A percentile compares a stretch with the other conserved stretches of the same genome.
Conservation (phyloP, 2,888 invertebrate genomes). For the Drosophila peninsularis region DNA sequence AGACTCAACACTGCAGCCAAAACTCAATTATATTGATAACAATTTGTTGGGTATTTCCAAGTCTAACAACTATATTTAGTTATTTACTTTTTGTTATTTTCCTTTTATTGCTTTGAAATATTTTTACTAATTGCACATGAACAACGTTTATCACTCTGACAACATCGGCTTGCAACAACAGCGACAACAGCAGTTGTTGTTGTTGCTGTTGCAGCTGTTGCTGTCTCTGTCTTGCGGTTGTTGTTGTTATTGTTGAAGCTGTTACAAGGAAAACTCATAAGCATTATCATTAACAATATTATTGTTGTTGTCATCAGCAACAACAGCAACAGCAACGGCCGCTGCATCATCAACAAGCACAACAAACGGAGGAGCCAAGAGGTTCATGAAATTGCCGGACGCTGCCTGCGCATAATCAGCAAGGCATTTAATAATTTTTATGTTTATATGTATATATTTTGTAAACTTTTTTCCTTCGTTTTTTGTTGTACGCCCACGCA, state of each 20-base stretch:
- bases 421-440: slow-evolving; percentile 78
- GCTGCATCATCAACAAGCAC: slow-evolving; percentile 69
- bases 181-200: slow-evolving; percentile 25
- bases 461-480: slow-evolving; percentile 38
- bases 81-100: slow-evolving; percentile 18
- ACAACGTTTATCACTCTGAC: slow-evolving; percentile 76
- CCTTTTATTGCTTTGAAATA: slow-evolving; percentile 42
- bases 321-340: slow-evolving; percentile 41
- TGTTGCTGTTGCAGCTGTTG: slow-evolving; percentile 18
- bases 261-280: slow-evolving; percentile 77
- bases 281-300: slow-evolving; percentile 82
- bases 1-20: neutral
- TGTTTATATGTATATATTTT: slow-evolving; percentile 74
- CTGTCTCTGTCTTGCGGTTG: slow-evolving; percentile 16
- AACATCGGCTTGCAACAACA: slow-evolving; percentile 53
- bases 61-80: neutral
- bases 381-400: slow-evolving; percentile 24
- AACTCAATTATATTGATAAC: no score
- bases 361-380: slow-evolving; percentile 55
- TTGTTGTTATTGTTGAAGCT: slow-evolving; percentile 35
- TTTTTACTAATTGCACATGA: slow-evolving; percentile 80
- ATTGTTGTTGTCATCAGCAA: slow-evolving; percentile 76
- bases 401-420: slow-evolving; percentile 77
- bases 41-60: slow-evolving; percentile 20
- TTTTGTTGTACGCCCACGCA: slow-evolving; percentile 67